Evolutionary conservation across 2,797 vertebrate genomes (phyloP), one percentile per base, ranked within the genome.

Genomic region (Sebastolobus alascanus): DNA sequence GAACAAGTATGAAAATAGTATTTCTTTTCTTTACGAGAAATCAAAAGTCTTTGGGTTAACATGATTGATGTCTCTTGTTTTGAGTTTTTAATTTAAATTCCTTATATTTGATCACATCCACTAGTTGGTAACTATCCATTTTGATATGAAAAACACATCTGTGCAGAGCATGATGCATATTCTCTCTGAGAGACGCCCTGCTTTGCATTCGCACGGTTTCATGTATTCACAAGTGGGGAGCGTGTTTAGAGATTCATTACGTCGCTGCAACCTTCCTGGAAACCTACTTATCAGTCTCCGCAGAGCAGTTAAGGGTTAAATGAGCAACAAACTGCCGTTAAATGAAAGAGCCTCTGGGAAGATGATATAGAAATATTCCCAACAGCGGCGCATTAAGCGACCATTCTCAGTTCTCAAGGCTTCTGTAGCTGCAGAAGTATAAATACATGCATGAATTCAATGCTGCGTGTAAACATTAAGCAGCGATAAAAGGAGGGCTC

Each of bases 1-100:
- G 38, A 0, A 66, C 71, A 84, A 70, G 29, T 87, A 87, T 87
- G 85, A 91, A 90, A 91, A 90, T 84, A 87, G 58, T 56, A 20
- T 69, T 84, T 72, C 4, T 46, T 50, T 77, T 38, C 14, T 22
- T 50, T 40, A 59, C 2, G 25, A 74, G 9, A 71, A 79, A 73
- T 50, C 6, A 69, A 40, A 82, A 83, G 33, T 84, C 85, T 91
- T 89, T 89, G 85, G 84, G 85, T 67, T 75, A 82, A 86, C 29
- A 33, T 75, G 14, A 77, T 66, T 54, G 8, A 33, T 5, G 3
- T 33, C 7, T 43, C 6, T 20, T 22, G 7, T 9, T 73, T 68
- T 7, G 31, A 58, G n/a, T 33, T 68, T 10, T 73, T 4, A 29
- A 61, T 72, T 37, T 5, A 65, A 77, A 59, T 4, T 29, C 43